Conservation (phyloP, 2,888 invertebrate species). For the Yponomeuta plumbellus region DNA sequence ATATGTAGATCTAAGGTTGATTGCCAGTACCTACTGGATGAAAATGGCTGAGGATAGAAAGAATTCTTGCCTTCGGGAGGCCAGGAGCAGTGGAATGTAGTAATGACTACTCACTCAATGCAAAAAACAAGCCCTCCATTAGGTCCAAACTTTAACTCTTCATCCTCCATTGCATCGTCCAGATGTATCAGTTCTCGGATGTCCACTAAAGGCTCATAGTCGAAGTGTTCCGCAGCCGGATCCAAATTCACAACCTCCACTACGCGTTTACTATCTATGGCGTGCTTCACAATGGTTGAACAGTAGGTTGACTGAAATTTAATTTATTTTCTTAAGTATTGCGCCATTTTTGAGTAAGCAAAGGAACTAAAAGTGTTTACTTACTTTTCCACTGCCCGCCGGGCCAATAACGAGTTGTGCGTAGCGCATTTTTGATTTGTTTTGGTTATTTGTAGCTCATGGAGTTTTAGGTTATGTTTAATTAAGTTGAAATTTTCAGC, state of each 20-base stretch:
- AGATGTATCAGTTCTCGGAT: constrained; percentile 93
- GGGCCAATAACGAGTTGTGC: constrained; percentile 98
- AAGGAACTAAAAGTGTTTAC: constrained; percentile 11
- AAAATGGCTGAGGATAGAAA: too few relatives aligned
- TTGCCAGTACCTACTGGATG: too few relatives aligned
- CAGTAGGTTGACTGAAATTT: constrained; percentile 93
- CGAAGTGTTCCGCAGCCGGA: constrained; percentile 98
- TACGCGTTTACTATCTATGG: constrained; percentile 82
- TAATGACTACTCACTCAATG: constrained; percentile 84
- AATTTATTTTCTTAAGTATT: neutral
- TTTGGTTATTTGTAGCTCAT: neutral
- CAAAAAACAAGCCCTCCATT: constrained; percentile 98
- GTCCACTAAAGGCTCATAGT: constrained; percentile 91
- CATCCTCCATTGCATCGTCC: constrained; percentile 98
- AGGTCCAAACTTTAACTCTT: constrained; percentile 94
- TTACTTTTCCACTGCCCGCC: constrained; percentile 97
- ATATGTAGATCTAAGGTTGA: too few relatives aligned
- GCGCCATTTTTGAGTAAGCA: neutral
- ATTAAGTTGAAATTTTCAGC: neutral
- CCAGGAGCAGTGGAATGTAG: neutral
- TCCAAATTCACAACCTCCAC: constrained; percentile 96
- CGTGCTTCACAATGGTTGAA: constrained; percentile 90
- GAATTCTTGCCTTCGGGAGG: neutral
- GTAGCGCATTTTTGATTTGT: constrained; percentile 82
- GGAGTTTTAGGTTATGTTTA: constrained; percentile 8